Percentiles rank a stretch among this genome's conserved stretches.
Evolutionary conservation across 2,888 invertebrate genomes (phyloP).

Genomic region (Platypus cylindrus): DNA sequence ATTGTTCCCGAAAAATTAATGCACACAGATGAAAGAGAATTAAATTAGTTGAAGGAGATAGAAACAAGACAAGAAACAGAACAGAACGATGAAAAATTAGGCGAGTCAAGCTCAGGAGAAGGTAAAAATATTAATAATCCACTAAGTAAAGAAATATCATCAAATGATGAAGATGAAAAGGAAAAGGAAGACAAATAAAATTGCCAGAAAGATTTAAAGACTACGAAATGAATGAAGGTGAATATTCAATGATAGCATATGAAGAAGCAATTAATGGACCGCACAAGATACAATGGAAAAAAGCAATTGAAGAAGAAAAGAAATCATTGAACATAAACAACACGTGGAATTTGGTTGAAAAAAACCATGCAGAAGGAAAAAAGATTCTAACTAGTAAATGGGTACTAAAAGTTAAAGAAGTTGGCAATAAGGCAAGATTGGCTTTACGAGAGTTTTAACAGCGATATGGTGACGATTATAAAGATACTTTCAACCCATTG

Average conservation of each 20-base stretch:
- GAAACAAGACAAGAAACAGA: too few species aligned
- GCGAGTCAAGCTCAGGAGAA: too few species aligned
- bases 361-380: constrained; percentile 10
- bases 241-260: constrained; percentile 11
- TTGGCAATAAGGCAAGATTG: constrained; percentile 13
- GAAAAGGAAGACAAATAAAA: constrained; percentile 10
- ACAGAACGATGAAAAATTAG: too few species aligned
- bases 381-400: constrained; percentile 11
- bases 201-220: constrained; percentile 9
- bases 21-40: constrained; percentile 1
- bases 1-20: too few species aligned
- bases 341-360: constrained; percentile 17
- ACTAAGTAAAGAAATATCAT: too few species aligned
- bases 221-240: constrained; percentile 5
- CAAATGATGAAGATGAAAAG: too few species aligned
- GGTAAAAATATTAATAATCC: too few species aligned
- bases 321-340: constrained; percentile 14
- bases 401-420: constrained; percentile 11
- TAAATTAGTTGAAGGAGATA: not conserved
- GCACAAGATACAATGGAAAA: constrained; percentile 13
- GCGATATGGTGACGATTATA: constrained; percentile 8
- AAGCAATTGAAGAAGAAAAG: constrained; percentile 16
- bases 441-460: constrained; percentile 12
- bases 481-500: constrained; percentile 13
- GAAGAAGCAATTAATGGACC: constrained; percentile 13